Evolutionary conservation across 1,140 invertebrate genomes (phyloP).

Genomic region (Panonychus citri): DNA sequence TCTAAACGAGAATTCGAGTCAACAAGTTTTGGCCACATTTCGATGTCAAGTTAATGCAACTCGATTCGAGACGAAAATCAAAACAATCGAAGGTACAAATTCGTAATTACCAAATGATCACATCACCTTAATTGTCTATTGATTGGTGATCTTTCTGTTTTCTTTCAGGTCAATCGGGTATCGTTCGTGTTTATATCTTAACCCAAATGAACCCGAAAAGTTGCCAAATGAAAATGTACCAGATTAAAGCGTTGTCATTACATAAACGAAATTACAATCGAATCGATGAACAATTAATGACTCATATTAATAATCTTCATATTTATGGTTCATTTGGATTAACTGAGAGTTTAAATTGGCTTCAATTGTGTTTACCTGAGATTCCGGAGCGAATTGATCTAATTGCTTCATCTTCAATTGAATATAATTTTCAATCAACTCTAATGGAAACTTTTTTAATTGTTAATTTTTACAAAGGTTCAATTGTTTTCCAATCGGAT

Average conservation of each 20-base stretch:
- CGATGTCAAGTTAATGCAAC: slow-evolving; percentile 65
- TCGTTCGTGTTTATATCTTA: slow-evolving; percentile 49
- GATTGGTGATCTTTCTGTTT: no score
- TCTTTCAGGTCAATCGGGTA: slow-evolving; percentile 36
- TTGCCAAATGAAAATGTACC: slow-evolving; percentile 39
- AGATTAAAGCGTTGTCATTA: slow-evolving; percentile 46
- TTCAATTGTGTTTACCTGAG: slow-evolving; percentile 48
- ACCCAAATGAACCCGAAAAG: slow-evolving; percentile 51
- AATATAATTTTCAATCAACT: slow-evolving; percentile 40
- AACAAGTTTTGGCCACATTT: slow-evolving; percentile 38
- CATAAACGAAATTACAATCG: slow-evolving; percentile 31
- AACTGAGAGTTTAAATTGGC: slow-evolving; percentile 65
- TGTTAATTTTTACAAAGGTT: slow-evolving; percentile 46
- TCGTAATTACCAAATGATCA: no score
- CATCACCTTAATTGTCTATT: no score
- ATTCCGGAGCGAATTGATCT: slow-evolving; percentile 42
- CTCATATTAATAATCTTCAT: slow-evolving; percentile 34
- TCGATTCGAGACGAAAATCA: slow-evolving; percentile 44
- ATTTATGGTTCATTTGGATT: slow-evolving; percentile 51
- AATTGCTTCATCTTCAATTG: slow-evolving; percentile 21
- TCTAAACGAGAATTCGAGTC: slow-evolving; percentile 30
- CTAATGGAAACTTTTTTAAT: slow-evolving; percentile 42
- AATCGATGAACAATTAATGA: background rate
- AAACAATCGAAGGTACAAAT: slow-evolving; percentile 39
- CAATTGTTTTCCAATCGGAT: slow-evolving; percentile 50